Evolutionary conservation across 2,888 invertebrate genomes (phyloP), one percentile per base, ranked within the genome.

Genomic region (Therioaphis trifolii): DNA sequence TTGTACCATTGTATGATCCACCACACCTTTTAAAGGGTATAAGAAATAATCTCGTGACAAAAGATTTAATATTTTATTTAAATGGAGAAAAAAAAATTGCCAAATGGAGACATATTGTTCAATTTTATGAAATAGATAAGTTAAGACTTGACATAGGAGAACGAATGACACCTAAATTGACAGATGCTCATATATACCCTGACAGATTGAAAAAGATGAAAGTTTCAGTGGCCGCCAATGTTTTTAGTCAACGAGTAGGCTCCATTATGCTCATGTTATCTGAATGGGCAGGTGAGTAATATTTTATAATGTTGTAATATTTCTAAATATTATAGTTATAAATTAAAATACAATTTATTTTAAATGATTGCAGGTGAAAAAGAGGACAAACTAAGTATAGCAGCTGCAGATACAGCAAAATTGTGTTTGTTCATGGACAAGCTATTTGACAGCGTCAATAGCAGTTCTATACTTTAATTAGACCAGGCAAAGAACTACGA

Each of bases 381-480:
- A 69, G 21, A 69, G 7, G 69, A 69, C 15, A 69, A 69, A 69
- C 24, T 69, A 24, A 24, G 4, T 69, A 7, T 21, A 69, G 21
- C 40, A 88, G 77, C 77, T 5, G 21, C 18, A 77, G 43, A 61
- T 27, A 78, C 78, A 18, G 68, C 66, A 18, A 49, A 66, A 63
- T 55, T 78, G 7, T 61, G 61, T 21, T 49, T 63, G 14, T 78
- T 78, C 21, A 58, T 76, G 58, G 76, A 76, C 24, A 55, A 76
- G 61, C n/a, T n/a, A n/a, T n/a, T n/a, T n/a, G n/a, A n/a, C n/a
- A n/a, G n/a, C n/a, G n/a, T n/a, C n/a, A n/a, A 76, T 43, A 58
- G 63, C 14, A 40, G 35, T 46, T 40, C 43, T 18, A n/a, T n/a
- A 49, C 18, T 24, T 18, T n/a, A 24, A 5, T 29, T 18, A 12